Evolutionary conservation across 2,888 invertebrate genomes (phyloP).

Genomic region (Callinectes sapidus): DNA sequence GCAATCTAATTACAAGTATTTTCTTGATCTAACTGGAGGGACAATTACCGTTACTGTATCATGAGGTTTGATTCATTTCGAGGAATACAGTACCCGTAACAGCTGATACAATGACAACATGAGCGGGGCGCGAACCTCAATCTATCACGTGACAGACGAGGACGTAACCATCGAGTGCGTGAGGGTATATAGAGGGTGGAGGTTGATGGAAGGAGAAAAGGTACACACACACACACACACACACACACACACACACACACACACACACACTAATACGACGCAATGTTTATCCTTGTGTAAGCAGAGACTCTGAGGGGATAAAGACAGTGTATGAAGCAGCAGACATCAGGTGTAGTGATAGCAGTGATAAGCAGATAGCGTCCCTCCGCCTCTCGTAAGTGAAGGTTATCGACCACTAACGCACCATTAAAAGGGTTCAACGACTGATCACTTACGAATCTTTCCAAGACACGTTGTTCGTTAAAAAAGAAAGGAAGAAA

Average conservation of each 20-base stretch:
- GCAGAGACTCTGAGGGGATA: not conserved
- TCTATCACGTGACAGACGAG: too few relatives aligned
- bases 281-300: not conserved
- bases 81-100: too few relatives aligned
- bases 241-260: constrained; percentile 35
- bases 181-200: not conserved
- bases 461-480: not conserved
- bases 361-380: not conserved
- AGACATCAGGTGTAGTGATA: not conserved
- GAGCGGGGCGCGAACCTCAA: too few relatives aligned
- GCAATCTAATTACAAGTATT: not conserved
- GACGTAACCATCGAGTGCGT: not conserved
- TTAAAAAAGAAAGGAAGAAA: not conserved
- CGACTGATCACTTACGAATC: not conserved
- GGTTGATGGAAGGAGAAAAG: not conserved
- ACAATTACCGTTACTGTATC: not conserved
- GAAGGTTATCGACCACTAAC: not conserved
- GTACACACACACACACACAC: constrained; percentile 10
- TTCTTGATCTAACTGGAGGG: not conserved
- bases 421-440: not conserved
- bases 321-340: not conserved
- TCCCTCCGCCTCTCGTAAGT: not conserved
- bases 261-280: not conserved
- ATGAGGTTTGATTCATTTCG: not conserved
- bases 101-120: too few relatives aligned